Conservation (phyloP, 2,113 vertebrate genomes). For the Alligator sinensis region DNA sequence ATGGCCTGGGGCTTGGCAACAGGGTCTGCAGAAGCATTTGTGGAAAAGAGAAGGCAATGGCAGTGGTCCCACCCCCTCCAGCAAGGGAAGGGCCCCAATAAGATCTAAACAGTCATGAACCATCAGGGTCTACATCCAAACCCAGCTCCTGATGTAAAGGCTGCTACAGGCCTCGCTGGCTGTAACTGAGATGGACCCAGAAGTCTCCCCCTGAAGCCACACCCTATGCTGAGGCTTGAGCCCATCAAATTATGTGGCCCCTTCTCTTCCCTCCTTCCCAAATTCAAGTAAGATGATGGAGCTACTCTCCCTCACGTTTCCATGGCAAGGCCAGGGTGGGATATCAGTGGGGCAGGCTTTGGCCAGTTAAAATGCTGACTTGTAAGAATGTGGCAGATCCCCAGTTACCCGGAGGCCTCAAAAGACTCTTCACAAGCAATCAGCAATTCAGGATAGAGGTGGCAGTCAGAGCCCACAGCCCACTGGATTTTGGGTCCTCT, state of each 20-base stretch:
- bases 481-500: no score
- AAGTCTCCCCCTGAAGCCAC: not conserved
- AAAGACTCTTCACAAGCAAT: no score
- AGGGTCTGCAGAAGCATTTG: not conserved
- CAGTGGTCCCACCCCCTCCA: not conserved
- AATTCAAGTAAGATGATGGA: not conserved
- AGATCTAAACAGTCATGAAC: not conserved
- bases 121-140: no score
- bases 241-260: not conserved
- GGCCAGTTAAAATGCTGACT: not conserved
- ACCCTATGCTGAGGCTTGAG: not conserved
- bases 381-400: not conserved
- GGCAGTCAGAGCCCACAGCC: no score
- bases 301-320: not conserved
- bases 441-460: no score
- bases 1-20: constrained; percentile 29
- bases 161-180: not conserved
- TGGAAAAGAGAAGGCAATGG: not conserved
- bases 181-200: not conserved
- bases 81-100: no score
- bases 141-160: not conserved
- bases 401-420: not conserved
- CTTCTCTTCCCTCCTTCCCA: not conserved
- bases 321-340: not conserved
- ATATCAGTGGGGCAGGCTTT: not conserved